Evolutionary conservation across 2,797 vertebrate genomes (phyloP).

Genomic region (Mareca penelope): DNA sequence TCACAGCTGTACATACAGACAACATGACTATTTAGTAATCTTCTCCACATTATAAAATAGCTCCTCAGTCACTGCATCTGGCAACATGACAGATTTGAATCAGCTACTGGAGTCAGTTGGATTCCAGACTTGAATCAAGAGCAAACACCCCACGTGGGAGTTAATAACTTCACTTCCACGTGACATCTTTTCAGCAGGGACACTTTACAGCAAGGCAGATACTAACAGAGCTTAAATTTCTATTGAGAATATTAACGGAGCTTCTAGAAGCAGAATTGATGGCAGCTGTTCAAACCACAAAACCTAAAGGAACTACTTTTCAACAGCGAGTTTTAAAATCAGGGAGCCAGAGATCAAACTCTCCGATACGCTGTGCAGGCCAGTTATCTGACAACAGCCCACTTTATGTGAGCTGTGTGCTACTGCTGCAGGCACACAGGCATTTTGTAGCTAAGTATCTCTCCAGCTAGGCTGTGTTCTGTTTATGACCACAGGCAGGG

Average conservation of each 20-base stretch:
- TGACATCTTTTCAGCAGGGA: not conserved
- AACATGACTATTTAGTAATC: conserved; percentile 9
- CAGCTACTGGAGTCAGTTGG: conserved; percentile 4
- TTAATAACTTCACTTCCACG: not conserved
- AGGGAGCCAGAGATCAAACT: not conserved
- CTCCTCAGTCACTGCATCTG: conserved; percentile 27
- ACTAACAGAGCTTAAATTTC: not conserved
- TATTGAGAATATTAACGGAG: not conserved
- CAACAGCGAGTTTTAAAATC: not conserved
- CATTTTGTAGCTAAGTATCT: not conserved
- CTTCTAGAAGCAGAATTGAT: not conserved
- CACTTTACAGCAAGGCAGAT: not conserved
- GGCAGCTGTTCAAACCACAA: not conserved
- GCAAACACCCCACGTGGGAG: conserved; percentile 18
- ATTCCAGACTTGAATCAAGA: conserved; percentile 14
- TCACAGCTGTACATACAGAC: conserved; percentile 24
- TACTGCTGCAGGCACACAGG: not conserved
- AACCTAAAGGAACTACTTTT: not conserved
- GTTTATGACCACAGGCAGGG: not conserved
- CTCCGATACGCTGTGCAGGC: not conserved
- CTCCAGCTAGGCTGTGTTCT: not conserved
- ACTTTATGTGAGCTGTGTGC: not conserved
- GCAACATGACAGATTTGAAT: conserved; percentile 24
- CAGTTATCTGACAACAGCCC: not conserved
- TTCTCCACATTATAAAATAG: conserved; percentile 15